Percentiles rank a stretch among this genome's conserved stretches.
Conservation (phyloP, 2,888 invertebrate species). For the Brenthis daphne region DNA sequence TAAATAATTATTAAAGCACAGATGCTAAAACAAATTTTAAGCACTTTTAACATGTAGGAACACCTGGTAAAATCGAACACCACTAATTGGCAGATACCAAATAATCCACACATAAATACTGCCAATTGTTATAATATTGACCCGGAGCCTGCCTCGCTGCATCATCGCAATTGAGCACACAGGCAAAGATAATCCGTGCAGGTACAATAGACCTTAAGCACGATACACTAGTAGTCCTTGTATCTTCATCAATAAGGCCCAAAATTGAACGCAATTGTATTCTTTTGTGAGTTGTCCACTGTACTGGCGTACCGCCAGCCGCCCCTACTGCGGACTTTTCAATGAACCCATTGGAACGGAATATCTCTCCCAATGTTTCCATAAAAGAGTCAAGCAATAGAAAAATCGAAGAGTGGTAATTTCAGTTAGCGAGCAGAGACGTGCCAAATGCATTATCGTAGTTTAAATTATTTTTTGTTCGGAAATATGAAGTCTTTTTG, state of each 20-base stretch:
- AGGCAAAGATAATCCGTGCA: constrained; percentile 70
- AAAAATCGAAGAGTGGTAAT: constrained; percentile 51
- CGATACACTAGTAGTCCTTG: constrained; percentile 23
- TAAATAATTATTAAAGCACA: no score
- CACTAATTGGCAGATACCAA: constrained; percentile 26
- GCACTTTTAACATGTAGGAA: background rate
- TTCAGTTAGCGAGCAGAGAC: constrained; percentile 34
- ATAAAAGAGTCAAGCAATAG: constrained; percentile 76
- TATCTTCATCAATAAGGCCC: constrained; percentile 24
- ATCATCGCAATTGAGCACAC: constrained; percentile 74
- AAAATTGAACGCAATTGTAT: constrained; percentile 28
- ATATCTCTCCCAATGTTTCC: constrained; percentile 78
- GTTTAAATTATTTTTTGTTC: constrained; percentile 28
- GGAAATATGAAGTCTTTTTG: constrained; percentile 14
- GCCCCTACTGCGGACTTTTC: constrained; percentile 79
- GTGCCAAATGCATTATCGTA: constrained; percentile 35
- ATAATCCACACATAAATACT: constrained; percentile 30
- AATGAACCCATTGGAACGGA: constrained; percentile 77
- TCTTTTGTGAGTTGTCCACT: constrained; percentile 33
- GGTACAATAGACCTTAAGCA: constrained; percentile 32
- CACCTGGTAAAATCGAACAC: background rate
- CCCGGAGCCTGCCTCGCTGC: constrained; percentile 48
- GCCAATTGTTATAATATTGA: constrained; percentile 35
- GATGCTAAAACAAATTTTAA: no score
- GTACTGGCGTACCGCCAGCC: constrained; percentile 74